Evolutionary conservation across 2,888 invertebrate species (phyloP).

Genomic region (Allophyes oxyacanthae): DNA sequence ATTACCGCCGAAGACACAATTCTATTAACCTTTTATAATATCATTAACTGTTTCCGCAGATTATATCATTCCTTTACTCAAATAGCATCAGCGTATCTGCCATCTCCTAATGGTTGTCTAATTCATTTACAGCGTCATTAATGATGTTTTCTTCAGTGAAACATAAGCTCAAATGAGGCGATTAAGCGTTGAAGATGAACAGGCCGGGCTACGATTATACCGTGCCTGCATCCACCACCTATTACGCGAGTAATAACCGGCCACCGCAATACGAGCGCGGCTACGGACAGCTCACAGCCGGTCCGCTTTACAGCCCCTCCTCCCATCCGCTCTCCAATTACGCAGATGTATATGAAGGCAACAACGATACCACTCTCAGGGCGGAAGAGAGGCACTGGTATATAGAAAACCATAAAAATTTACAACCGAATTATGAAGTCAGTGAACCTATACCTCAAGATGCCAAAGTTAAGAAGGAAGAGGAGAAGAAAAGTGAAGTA

Average conservation of each 20-base stretch:
- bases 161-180: conserved; percentile 85
- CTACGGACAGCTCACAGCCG: conserved; percentile 81
- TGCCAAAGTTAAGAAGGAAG: conserved; percentile 86
- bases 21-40: conserved; percentile 47
- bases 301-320: conserved; percentile 82
- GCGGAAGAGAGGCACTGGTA: conserved; percentile 88
- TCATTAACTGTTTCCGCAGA: conserved; percentile 31
- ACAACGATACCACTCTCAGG: conserved; percentile 86
- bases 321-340: conserved; percentile 85
- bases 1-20: conserved; percentile 36
- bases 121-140: conserved; percentile 62
- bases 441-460: conserved; percentile 81
- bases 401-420: conserved; percentile 86
- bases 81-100: conserved; percentile 70
- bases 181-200: conserved; percentile 86
- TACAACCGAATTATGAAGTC: conserved; percentile 79
- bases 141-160: conserved; percentile 68
- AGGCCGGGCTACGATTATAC: conserved; percentile 87
- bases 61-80: conserved; percentile 48
- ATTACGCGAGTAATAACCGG: conserved; percentile 82
- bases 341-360: conserved; percentile 87
- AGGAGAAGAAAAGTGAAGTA: conserved; percentile 82
- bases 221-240: conserved; percentile 85
- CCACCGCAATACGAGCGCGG: conserved; percentile 85
- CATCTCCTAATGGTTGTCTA: conserved; percentile 44